phyloP scores from a whole-genome alignment of 2,113 vertebrate genomes.

The Sebastes fasciatus region DNA sequence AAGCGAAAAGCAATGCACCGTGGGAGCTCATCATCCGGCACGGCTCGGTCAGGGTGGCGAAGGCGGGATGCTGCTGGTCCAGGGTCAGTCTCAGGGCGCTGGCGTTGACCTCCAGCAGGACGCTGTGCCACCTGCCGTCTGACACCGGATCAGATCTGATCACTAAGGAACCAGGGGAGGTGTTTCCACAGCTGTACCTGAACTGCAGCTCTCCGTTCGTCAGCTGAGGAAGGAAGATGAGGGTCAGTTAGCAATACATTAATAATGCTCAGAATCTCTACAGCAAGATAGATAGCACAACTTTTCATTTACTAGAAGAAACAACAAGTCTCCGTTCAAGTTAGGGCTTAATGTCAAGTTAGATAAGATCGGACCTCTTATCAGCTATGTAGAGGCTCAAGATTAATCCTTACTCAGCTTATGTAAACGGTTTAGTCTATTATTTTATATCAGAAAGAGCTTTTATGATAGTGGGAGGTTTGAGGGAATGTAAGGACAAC shows the following conservation, averaged over 20 bases:
- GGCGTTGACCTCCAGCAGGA: constrained; percentile 88
- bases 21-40: constrained; percentile 80
- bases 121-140: constrained; percentile 87
- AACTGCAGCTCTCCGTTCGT: constrained; percentile 84
- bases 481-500: too few species aligned
- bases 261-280: background rate
- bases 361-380: too few species aligned
- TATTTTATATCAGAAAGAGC: background rate
- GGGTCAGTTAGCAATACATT: background rate
- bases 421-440: too few species aligned
- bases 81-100: constrained; percentile 81
- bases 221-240: constrained; percentile 82
- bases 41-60: constrained; percentile 75
- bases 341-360: background rate
- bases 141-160: constrained; percentile 76
- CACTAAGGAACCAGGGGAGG: constrained; percentile 70
- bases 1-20: constrained; percentile 86
- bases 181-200: constrained; percentile 83
- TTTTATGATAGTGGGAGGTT: background rate
- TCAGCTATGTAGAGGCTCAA: too few species aligned
- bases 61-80: constrained; percentile 75
- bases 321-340: background rate
- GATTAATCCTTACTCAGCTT: too few species aligned
- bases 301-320: background rate
- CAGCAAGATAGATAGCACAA: background rate